A percentile compares a stretch with the other conserved stretches of the same genome.
phyloP scores from a whole-genome alignment of 2,888 invertebrate species.

The Hypselothyrea guttata region DNA sequence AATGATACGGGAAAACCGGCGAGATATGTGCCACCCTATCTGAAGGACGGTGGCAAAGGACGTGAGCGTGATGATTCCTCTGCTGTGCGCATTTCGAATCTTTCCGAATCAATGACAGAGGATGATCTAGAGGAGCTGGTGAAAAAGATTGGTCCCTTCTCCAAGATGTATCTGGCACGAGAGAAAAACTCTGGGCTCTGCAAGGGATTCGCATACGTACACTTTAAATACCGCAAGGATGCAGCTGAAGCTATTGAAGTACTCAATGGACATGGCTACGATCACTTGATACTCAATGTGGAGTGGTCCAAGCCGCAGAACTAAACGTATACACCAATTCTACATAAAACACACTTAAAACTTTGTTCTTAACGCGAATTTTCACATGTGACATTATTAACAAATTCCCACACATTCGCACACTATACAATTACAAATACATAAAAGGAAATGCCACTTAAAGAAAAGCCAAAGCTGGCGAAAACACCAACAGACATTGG shows the following conservation, averaged over 20 bases:
- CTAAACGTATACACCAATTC: slow-evolving; percentile 36
- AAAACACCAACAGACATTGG: slow-evolving; percentile 52
- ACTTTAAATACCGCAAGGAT: slow-evolving; percentile 94
- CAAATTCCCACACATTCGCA: slow-evolving; percentile 27
- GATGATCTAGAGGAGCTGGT: slow-evolving; percentile 97
- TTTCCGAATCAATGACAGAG: slow-evolving; percentile 97
- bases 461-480: slow-evolving; percentile 29
- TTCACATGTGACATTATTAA: slow-evolving; percentile 41
- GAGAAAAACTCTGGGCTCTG: slow-evolving; percentile 93
- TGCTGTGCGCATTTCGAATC: slow-evolving; percentile 97
- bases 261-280: slow-evolving; percentile 97
- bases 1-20: slow-evolving; percentile 74
- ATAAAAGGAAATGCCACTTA: slow-evolving; percentile 28
- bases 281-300: slow-evolving; percentile 97
- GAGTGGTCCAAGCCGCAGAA: slow-evolving; percentile 97
- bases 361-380: slow-evolving; percentile 47
- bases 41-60: slow-evolving; percentile 92
- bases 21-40: slow-evolving; percentile 93
- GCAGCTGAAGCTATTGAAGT: slow-evolving; percentile 95
- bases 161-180: slow-evolving; percentile 97
- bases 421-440: slow-evolving; percentile 13
- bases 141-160: slow-evolving; percentile 94
- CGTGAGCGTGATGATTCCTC: slow-evolving; percentile 90
- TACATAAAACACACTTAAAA: slow-evolving; percentile 25
- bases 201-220: slow-evolving; percentile 99